A percentile compares a stretch with the other conserved stretches of the same genome.
phyloP scores from a whole-genome alignment of 1,140 invertebrate species.

The Drosophila obscura region DNA sequence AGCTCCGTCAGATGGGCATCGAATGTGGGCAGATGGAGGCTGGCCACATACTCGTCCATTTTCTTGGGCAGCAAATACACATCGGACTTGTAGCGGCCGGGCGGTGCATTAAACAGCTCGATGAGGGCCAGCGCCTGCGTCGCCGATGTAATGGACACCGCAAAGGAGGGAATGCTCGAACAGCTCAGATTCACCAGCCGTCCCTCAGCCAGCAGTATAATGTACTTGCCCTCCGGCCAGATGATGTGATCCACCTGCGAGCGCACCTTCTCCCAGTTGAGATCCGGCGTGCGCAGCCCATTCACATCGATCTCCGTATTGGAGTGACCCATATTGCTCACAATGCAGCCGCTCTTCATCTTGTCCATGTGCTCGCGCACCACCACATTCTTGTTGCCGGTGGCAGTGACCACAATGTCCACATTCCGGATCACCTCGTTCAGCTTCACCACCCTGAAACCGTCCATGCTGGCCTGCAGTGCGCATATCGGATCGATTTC shows the following conservation, averaged over 20 bases:
- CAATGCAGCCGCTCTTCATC: slow-evolving; percentile 98
- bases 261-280: slow-evolving; percentile 98
- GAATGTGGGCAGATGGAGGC: slow-evolving; percentile 96
- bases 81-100: slow-evolving; percentile 97
- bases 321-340: slow-evolving; percentile 99
- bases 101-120: slow-evolving; percentile 97
- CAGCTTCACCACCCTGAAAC: slow-evolving; percentile 96
- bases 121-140: slow-evolving; percentile 98
- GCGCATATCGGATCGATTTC: slow-evolving; percentile 99
- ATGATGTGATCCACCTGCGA: slow-evolving; percentile 99
- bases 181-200: slow-evolving; percentile 97
- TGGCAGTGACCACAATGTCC: slow-evolving; percentile 97
- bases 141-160: slow-evolving; percentile 97
- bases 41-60: slow-evolving; percentile 98
- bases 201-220: slow-evolving; percentile 97
- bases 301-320: slow-evolving; percentile 99
- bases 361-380: slow-evolving; percentile 97
- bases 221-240: slow-evolving; percentile 96
- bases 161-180: slow-evolving; percentile 98
- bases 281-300: slow-evolving; percentile 95
- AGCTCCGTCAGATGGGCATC: slow-evolving; percentile 98
- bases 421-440: slow-evolving; percentile 92
- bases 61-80: slow-evolving; percentile 99
- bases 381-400: slow-evolving; percentile 98
- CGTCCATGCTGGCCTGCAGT: slow-evolving; percentile 99